phyloP scores from a whole-genome alignment of 2,888 invertebrate genomes.

The Notodonta dromedarius region DNA sequence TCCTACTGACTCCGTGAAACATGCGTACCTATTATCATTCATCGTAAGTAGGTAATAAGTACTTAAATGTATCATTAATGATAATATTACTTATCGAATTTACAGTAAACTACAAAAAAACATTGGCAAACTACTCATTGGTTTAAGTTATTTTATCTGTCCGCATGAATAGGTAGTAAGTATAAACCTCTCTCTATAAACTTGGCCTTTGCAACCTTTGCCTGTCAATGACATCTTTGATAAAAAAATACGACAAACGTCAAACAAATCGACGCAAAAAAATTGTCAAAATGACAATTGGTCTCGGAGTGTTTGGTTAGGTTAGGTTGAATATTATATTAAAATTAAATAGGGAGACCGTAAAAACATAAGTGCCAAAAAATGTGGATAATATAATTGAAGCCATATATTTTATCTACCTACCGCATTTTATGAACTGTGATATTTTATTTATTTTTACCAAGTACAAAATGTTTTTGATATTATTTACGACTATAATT shows the following conservation, averaged over 20 bases:
- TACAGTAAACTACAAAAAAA: conserved; percentile 21
- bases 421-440: conserved; percentile 49
- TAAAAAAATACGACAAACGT: conserved; percentile 9
- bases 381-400: conserved; percentile 4
- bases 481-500: conserved; percentile 44
- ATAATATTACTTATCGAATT: conserved; percentile 13
- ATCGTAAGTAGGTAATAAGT: too few species aligned
- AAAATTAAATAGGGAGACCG: not conserved
- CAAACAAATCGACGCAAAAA: conserved; percentile 12
- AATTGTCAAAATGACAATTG: conserved; percentile 41
- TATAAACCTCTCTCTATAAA: conserved; percentile 6
- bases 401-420: conserved; percentile 12
- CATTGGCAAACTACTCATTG: too few species aligned
- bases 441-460: conserved; percentile 44
- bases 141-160: too few species aligned
- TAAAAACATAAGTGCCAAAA: not conserved
- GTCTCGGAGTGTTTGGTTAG: conserved; percentile 22
- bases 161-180: too few species aligned
- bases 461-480: conserved; percentile 52
- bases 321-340: not conserved
- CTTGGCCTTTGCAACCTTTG: conserved; percentile 21
- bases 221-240: conserved; percentile 4
- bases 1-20: too few species aligned
- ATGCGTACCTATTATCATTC: too few species aligned
- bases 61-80: too few species aligned